phyloP scores from a whole-genome alignment of 2,797 vertebrate genomes.

The Myripristis jacobus region DNA sequence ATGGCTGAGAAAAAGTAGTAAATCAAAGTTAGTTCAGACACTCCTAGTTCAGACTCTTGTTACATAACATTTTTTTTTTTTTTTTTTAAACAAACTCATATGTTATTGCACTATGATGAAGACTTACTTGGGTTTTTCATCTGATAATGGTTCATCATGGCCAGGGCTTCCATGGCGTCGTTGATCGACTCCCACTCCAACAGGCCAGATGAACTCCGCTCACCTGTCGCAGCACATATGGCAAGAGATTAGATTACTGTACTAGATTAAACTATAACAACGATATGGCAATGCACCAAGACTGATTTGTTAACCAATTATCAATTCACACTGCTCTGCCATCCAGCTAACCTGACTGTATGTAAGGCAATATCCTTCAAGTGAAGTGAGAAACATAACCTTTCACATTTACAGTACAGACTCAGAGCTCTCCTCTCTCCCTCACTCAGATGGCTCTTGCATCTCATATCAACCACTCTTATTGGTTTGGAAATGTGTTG shows the following conservation, averaged over 20 bases:
- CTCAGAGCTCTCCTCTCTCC: too few relatives aligned
- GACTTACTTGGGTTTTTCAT: constrained; percentile 94
- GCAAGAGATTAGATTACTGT: constrained; percentile 6
- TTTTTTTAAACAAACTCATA: background rate
- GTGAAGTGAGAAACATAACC: background rate
- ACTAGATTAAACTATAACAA: constrained; percentile 6
- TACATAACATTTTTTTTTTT: background rate
- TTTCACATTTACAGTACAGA: background rate
- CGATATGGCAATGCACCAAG: background rate
- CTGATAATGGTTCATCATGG: constrained; percentile 91
- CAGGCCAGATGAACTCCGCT: constrained; percentile 92
- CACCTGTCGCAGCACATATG: constrained; percentile 80
- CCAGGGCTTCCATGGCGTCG: constrained; percentile 90
- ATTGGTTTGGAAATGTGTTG: too few relatives aligned
- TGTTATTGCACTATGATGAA: background rate
- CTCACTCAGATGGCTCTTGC: too few relatives aligned
- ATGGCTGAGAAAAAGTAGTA: too few relatives aligned
- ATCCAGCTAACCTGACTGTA: background rate
- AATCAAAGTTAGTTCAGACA: too few relatives aligned
- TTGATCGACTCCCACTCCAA: constrained; percentile 93
- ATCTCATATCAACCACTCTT: too few relatives aligned
- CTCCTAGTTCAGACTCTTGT: too few relatives aligned
- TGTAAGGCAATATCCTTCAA: background rate
- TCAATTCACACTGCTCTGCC: background rate
- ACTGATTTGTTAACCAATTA: background rate